phyloP scores from a whole-genome alignment of 1,140 invertebrate species.

The Parapsyche elsis region DNA sequence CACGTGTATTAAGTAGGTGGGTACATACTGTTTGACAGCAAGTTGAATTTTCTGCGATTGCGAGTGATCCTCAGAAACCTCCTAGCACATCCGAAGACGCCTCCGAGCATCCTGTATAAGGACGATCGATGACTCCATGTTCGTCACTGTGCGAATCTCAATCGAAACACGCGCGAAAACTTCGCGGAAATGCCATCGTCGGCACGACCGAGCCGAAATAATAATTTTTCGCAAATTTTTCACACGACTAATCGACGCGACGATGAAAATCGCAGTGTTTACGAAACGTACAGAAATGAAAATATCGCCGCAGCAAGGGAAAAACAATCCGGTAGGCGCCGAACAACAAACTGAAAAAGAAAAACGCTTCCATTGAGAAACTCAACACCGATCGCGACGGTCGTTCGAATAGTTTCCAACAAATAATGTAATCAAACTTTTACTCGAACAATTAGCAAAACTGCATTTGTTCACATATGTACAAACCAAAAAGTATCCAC shows the following conservation, averaged over 20 bases:
- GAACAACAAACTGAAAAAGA: constrained; percentile 23
- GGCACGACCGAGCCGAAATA: neutral
- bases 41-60: neutral
- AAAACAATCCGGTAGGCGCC: neutral
- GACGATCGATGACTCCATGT: neutral
- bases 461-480: no score
- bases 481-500: no score
- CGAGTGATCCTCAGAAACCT: neutral
- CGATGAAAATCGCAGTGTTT: no score
- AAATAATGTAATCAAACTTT: neutral
- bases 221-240: neutral
- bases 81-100: constrained; percentile 11
- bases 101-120: neutral
- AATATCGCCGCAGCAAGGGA: neutral
- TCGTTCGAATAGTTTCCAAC: neutral
- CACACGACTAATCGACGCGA: no score
- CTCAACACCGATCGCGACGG: neutral
- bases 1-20: neutral
- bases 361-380: constrained; percentile 25
- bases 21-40: neutral
- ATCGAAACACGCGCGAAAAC: neutral
- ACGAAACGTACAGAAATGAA: no score
- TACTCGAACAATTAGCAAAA: no score
- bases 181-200: neutral
- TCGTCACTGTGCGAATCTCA: neutral